Percentiles rank a stretch among this genome's conserved stretches.
Evolutionary conservation across 2,797 vertebrate species (phyloP).

Genomic region (Glyptemys insculpta): DNA sequence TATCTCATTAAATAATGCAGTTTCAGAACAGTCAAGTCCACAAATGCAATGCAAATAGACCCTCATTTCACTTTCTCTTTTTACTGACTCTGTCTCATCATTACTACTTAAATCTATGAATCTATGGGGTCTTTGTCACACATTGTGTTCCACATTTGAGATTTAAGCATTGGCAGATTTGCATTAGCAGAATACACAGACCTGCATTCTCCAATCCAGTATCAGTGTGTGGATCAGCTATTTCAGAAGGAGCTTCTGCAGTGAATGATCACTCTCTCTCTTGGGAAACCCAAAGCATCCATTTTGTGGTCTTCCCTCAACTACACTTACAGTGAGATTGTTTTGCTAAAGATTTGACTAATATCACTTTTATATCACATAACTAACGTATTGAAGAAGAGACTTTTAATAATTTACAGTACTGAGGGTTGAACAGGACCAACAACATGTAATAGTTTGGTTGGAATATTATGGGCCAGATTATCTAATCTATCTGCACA

Average conservation of each 20-base stretch:
- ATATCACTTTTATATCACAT: not conserved
- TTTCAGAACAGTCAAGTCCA: not conserved
- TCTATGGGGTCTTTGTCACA: too few relatives aligned
- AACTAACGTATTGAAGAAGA: not conserved
- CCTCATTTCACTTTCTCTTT: not conserved
- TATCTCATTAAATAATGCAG: not conserved
- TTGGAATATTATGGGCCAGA: not conserved
- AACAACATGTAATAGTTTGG: not conserved
- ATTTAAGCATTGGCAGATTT: too few relatives aligned
- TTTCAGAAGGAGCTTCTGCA: not conserved
- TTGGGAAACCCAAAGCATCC: not conserved
- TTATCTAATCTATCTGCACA: not conserved
- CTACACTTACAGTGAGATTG: not conserved
- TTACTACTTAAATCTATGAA: not conserved
- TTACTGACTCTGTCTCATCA: not conserved
- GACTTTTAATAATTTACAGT: not conserved
- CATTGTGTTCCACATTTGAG: too few relatives aligned
- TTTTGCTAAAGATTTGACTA: not conserved
- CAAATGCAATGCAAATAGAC: not conserved
- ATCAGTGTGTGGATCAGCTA: not conserved
- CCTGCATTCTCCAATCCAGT: too few relatives aligned
- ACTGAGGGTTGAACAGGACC: not conserved
- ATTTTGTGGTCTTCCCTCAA: not conserved
- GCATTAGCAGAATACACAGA: too few relatives aligned
- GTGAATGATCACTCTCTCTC: not conserved